A percentile compares a stretch with the other conserved stretches of the same genome.
Evolutionary conservation across 2,797 vertebrate species (phyloP).

Genomic region (Dendrocincla fuliginosa): DNA sequence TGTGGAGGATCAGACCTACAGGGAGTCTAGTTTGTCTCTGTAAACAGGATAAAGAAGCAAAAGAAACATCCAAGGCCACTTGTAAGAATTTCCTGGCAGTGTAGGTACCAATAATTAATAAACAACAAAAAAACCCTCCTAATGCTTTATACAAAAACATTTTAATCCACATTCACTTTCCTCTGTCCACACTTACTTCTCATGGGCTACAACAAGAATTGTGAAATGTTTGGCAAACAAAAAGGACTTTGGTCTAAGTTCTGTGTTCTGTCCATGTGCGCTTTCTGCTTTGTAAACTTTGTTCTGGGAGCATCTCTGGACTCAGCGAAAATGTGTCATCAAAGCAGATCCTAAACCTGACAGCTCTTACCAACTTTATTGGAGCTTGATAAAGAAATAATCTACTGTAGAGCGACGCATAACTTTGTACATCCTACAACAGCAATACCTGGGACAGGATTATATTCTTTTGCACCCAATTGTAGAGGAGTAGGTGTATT

Average conservation of each 20-base stretch:
- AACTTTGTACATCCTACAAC: neutral
- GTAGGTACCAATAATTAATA: constrained; percentile 32
- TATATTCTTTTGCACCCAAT: neutral
- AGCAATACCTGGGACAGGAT: neutral
- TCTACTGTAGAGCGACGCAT: neutral
- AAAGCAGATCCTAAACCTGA: neutral
- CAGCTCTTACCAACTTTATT: neutral
- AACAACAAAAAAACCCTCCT: neutral
- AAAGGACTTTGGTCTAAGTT: constrained; percentile 17
- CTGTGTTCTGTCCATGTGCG: neutral
- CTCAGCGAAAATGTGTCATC: neutral
- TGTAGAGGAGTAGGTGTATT: neutral
- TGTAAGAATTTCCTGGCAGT: constrained; percentile 51
- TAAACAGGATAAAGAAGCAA: constrained; percentile 56
- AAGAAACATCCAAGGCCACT: constrained; percentile 33
- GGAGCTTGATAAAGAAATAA: neutral
- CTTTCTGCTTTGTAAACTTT: constrained; percentile 6
- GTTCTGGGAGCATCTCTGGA: neutral
- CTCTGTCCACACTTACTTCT: neutral
- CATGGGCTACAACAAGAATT: neutral
- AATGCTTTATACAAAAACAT: neutral
- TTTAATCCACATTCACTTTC: constrained; percentile 1
- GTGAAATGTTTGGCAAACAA: constrained; percentile 46
- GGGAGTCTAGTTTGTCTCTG: constrained; percentile 28
- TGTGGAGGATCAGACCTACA: constrained; percentile 15